Evolutionary conservation across 2,888 invertebrate genomes (phyloP).

Genomic region (Drosophila hawaiiensis): DNA sequence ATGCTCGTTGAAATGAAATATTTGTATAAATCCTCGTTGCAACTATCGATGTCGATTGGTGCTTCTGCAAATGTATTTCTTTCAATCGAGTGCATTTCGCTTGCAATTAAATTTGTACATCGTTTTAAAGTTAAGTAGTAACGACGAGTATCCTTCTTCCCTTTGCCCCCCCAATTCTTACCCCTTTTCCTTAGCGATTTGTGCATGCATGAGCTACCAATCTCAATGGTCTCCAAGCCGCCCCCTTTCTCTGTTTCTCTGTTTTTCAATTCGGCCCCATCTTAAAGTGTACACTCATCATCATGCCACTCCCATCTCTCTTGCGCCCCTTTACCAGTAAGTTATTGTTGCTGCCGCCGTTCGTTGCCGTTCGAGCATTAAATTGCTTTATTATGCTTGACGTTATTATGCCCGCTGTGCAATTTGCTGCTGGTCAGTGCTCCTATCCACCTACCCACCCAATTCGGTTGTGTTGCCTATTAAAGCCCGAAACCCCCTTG

Average conservation of each 20-base stretch:
- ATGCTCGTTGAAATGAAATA: background rate
- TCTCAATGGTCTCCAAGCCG: slow-evolving; percentile 44
- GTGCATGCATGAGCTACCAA: slow-evolving; percentile 62
- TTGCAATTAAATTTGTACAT: background rate
- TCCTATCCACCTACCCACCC: slow-evolving; percentile 1
- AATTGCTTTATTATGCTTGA: slow-evolving; percentile 79
- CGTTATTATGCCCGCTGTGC: slow-evolving; percentile 69
- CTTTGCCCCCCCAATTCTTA: too few species aligned
- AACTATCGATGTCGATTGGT: background rate
- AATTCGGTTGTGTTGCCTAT: background rate
- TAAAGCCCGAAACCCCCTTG: too few species aligned
- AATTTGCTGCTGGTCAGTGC: slow-evolving; percentile 63
- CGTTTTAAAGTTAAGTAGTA: background rate
- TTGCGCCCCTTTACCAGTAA: slow-evolving; percentile 8
- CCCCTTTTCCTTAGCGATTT: slow-evolving; percentile 22
- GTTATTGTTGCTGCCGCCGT: slow-evolving; percentile 54
- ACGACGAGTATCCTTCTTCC: background rate
- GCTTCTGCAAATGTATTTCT: background rate
- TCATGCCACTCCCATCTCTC: background rate
- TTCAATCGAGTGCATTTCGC: background rate
- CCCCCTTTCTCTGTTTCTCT: background rate
- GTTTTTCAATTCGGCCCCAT: background rate
- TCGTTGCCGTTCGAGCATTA: slow-evolving; percentile 70
- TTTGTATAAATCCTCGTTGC: background rate
- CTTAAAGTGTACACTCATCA: background rate